These are phyloP conservation scores for Platyscapa corneri DNA, from an alignment of 1,140 invertebrate genomes.

Conservation along the genomic window DNA sequence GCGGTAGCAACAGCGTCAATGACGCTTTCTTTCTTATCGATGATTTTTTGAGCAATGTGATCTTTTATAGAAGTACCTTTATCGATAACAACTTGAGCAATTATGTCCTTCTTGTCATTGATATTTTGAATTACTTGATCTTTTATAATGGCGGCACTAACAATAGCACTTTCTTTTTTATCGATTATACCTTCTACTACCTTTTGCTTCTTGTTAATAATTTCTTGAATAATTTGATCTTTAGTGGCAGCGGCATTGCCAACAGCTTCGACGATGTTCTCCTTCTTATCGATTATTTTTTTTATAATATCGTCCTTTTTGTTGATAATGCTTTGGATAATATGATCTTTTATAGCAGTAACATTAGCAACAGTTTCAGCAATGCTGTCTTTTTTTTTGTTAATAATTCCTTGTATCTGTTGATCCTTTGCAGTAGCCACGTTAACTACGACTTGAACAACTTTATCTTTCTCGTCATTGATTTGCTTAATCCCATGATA, in stretches of 20 bases:
- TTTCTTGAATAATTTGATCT: neutral
- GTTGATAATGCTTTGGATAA: neutral
- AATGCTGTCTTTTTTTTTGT: too few relatives aligned
- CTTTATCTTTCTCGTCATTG: too few relatives aligned
- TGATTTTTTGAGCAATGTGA: neutral
- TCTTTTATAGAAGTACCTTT: neutral
- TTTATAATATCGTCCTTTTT: neutral
- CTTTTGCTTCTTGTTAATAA: neutral
- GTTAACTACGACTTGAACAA: neutral
- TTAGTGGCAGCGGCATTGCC: neutral
- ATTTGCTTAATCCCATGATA: too few relatives aligned
- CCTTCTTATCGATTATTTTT: neutral
- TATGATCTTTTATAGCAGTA: neutral
- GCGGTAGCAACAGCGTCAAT: neutral
- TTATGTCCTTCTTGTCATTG: neutral
- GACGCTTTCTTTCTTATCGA: neutral
- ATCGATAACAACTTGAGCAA: neutral
- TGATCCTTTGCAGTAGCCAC: too few relatives aligned
- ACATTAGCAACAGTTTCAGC: too few relatives aligned
- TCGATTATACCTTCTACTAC: neutral
- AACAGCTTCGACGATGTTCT: neutral
- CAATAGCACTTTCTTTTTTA: neutral
- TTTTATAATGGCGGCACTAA: neutral
- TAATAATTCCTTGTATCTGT: too few relatives aligned
- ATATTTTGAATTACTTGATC: neutral